Evolutionary conservation across 2,888 invertebrate genomes (phyloP), one percentile per base, ranked within the genome.

Genomic region (Myopa testacea): DNA sequence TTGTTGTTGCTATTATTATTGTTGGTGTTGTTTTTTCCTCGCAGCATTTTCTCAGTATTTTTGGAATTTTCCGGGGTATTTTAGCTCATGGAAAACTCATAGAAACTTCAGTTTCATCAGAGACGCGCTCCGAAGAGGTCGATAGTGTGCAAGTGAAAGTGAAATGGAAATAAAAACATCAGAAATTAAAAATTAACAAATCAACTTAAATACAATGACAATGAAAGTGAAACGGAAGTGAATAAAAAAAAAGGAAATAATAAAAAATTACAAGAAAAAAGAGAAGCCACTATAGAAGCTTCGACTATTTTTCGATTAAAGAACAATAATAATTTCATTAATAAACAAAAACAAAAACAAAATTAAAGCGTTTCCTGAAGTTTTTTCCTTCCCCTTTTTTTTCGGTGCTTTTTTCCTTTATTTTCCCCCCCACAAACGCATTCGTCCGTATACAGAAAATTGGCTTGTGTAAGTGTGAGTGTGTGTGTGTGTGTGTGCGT

Each of bases 51-150:
- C 26, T 26, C 26, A 26, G 26, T 26, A 26, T 62, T 72, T 67
- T 68, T 68, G 58, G 67, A 50, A 50, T 83, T 82, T 83, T 82
- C 84, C 82, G 83, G 83, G 84, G 83, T 84, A 83, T 84, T 84
- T 86, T 83, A 85, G 84, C 82, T 84, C 82, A 77, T 81, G 81
- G 81, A 82, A 82, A 45, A 84, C 84, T 84, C 84, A 75, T 82
- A 81, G 80, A 81, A 81, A 81, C 83, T 86, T 89, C 87, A 88
- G 88, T 88, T 88, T 88, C 88, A 87, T 87, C 85, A 88, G 89
- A 89, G 87, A 88, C 88, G 87, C 86, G 87, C 85, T 84, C 83
- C 85, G 83, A 84, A 85, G 83, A 85, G 87, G 88, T 88, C 86
- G 86, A 85, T 85, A 84, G 81, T 79, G 78, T 52, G 65, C 37